A percentile compares a stretch with the other conserved stretches of the same genome.
phyloP scores from a whole-genome alignment of 2,113 vertebrate species.

The Rostratula benghalensis region DNA sequence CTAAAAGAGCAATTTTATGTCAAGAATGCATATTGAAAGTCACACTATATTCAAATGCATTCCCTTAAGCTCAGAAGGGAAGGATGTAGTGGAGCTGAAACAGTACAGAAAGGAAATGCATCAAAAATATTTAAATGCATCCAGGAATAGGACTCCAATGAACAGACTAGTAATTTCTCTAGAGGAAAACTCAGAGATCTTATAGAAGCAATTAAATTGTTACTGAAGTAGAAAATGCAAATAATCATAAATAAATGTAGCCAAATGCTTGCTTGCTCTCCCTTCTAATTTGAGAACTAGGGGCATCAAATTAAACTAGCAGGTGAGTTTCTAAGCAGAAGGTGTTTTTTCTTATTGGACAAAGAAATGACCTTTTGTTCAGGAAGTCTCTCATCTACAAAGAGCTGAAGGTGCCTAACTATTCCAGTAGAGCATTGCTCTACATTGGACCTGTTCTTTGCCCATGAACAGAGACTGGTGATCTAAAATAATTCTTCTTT shows the following conservation, averaged over 20 bases:
- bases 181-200: neutral
- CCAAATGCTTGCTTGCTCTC: neutral
- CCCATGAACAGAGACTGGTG: neutral
- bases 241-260: neutral
- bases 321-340: neutral
- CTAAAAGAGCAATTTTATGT: neutral
- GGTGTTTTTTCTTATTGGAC: neutral
- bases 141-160: neutral
- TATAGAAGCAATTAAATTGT: neutral
- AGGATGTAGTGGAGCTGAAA: neutral
- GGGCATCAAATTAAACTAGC: neutral
- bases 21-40: neutral
- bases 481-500: neutral
- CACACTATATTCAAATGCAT: neutral
- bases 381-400: neutral
- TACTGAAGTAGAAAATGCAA: neutral
- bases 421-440: neutral
- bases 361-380: neutral
- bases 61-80: neutral
- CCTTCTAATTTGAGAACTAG: neutral
- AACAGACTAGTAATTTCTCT: neutral
- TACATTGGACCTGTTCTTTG: neutral
- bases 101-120: neutral
- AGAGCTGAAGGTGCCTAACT: neutral
- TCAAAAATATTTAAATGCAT: neutral